Evolutionary conservation across 2,113 vertebrate species (phyloP), one percentile per base, ranked within the genome.

Genomic region (Centropristis striata): DNA sequence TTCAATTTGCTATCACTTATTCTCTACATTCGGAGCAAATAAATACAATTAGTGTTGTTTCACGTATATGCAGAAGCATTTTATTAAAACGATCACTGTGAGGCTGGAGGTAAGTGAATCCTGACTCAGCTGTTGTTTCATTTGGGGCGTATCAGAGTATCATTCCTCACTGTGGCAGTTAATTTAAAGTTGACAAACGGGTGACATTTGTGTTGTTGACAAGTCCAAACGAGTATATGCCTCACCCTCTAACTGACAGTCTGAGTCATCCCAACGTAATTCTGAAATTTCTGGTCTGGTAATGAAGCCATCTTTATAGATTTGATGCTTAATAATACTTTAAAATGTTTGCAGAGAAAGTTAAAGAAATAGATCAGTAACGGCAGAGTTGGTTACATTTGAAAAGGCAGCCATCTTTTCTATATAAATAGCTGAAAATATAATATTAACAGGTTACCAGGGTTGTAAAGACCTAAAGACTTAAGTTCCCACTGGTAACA

Each of bases 201-300:
- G 68, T 87, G 88, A 84, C 85, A 83, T 89, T 88, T 85, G 58
- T 80, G 81, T 63, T 63, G 77, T 57, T 82, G 86, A 88, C 86
- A 84, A 80, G 78, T 87, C 3, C 9, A 80, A 87, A 88, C 28
- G 1, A 70, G 55, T 78, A 72, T 28, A 37, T 42, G 86, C 58
- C 80, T 71, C 75, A 32, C 67, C 75, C 47, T 73, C 23, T n/a
- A 65, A 84, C 75, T 39, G 83, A 71, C 87, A 67, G 73, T 6
- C 60, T 85, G 85, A 87, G 46, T 88, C 84, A 88, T 59, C 71
- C 47, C 46, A 50, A 84, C 76, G 32, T 78, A 80, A n/a, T 61
- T 69, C 37, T 42, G 49, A 42, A 55, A 47, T 75, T 66, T 72
- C 72, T 80, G 41, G 36, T 80, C 41, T 71, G 3, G 9, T 41